A percentile compares a stretch with the other conserved stretches of the same genome.
These are phyloP conservation scores for Papilio dardanus DNA, from an alignment of 1,140 invertebrate genomes.

Conservation along the genomic window DNA sequence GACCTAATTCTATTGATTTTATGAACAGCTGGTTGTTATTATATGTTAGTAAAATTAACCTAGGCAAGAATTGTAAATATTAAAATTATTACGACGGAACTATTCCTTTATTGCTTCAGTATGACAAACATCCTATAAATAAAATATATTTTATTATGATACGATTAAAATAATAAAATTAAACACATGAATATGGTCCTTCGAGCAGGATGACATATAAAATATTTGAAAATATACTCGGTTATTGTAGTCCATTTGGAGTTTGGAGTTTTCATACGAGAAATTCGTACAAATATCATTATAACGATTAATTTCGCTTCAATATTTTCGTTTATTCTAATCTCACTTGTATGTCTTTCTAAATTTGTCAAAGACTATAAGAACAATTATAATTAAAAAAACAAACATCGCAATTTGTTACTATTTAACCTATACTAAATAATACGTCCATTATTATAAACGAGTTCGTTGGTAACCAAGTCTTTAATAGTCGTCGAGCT, in stretches of 20 bases:
- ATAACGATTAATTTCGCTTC: background rate
- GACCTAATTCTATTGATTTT: no score
- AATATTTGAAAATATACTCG: background rate
- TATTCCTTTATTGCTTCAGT: no score
- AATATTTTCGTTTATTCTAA: background rate
- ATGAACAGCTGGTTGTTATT: no score
- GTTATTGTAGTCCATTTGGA: background rate
- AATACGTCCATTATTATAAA: background rate
- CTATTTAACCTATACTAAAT: background rate
- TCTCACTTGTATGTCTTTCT: constrained; percentile 12
- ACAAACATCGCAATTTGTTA: background rate
- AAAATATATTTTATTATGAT: no score
- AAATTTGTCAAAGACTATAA: background rate
- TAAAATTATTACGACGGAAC: no score
- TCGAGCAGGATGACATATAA: background rate
- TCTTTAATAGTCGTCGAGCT: background rate
- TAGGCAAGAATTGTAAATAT: no score
- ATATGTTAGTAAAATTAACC: no score
- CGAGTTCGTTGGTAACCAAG: background rate
- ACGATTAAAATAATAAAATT: no score
- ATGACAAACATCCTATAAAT: no score
- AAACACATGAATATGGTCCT: background rate
- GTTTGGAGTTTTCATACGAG: no score
- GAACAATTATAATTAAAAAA: background rate
- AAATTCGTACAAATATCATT: no score